Evolutionary conservation across 2,888 invertebrate species (phyloP), one percentile per base, ranked within the genome.

Genomic region (Folsomia manolachei): DNA sequence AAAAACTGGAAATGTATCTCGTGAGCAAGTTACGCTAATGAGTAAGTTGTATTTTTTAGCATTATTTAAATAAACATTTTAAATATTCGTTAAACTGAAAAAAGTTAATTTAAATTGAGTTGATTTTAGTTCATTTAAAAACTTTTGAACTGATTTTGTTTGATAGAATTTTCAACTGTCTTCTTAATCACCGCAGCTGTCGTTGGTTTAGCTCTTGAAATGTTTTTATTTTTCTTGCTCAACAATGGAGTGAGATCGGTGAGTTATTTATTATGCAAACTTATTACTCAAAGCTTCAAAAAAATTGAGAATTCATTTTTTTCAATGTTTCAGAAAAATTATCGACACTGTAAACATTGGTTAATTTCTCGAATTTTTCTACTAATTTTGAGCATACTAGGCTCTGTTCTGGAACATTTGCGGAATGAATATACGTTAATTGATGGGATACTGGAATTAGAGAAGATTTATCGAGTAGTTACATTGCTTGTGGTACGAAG

Each of bases 221-320:
- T 75, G 56, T 75, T 75, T 70, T 70, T 75, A 62, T 75, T 75
- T 61, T 73, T 75, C 19, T 64, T 75, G 18, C 52, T 75, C 11
- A 75, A 75, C 56, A 73, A 71, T 70, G 75, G 75, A 61, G 73
- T 70, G 27, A 71, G 73, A 62, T 73, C 73, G 71, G 75, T 75
- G 61, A 75, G 71, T 18, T 51, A 51, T 51, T 51, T 51, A 11
- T 51, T 51, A n/a, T n/a, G n/a, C n/a, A n/a, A n/a, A n/a, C n/a
- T n/a, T n/a, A 25, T 60, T 65, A 27, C 21, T 11, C 9, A 51
- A 51, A 51, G 18, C 27, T 2, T 27, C 39, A 65, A 11, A 65
- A 65, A 27, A 39, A 65, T 4, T 27, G 65, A n/a, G 14, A 27
- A 7, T 63, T 11, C 11, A 26, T 9, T n/a, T 39, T 53, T 18